Conservation (phyloP, 2,888 invertebrate genomes). For the Spodoptera exigua region DNA sequence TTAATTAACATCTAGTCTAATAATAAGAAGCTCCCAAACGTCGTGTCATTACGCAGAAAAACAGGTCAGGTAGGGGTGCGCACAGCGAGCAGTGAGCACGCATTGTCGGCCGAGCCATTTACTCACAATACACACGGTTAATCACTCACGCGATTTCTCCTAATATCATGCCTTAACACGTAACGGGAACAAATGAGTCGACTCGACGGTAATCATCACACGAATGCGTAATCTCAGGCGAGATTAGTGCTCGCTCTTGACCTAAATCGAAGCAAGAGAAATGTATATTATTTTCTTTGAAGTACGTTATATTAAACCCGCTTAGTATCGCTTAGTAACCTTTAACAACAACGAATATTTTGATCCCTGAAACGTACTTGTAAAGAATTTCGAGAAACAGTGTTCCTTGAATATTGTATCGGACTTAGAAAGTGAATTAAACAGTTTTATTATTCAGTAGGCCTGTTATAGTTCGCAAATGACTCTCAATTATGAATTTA, state of each 20-base stretch:
- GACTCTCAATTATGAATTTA: constrained; percentile 30
- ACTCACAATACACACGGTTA: constrained; percentile 73
- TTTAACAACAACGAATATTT: constrained; percentile 55
- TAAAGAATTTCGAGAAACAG: constrained; percentile 36
- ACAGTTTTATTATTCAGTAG: constrained; percentile 50
- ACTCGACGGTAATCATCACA: constrained; percentile 61
- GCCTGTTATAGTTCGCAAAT: constrained; percentile 30
- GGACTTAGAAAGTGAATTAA: constrained; percentile 52
- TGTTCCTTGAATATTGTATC: constrained; percentile 50
- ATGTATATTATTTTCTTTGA: constrained; percentile 65
- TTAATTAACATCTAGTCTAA: constrained; percentile 56
- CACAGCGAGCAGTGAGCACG: constrained; percentile 56
- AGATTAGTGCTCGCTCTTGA: constrained; percentile 69
- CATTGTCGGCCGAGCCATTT: constrained; percentile 70
- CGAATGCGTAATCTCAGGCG: constrained; percentile 59
- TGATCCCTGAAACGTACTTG: constrained; percentile 25
- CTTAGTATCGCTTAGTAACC: constrained; percentile 46
- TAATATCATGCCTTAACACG: constrained; percentile 71
- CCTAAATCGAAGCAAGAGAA: constrained; percentile 60
- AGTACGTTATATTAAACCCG: constrained; percentile 49
- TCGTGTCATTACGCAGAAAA: constrained; percentile 56
- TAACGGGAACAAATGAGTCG: constrained; percentile 64
- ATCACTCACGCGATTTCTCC: constrained; percentile 77
- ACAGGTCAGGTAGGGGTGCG: constrained; percentile 52
- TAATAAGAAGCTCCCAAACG: constrained; percentile 51